Conservation (phyloP, 2,888 invertebrate species). For the Tryphoninae sp. region DNA sequence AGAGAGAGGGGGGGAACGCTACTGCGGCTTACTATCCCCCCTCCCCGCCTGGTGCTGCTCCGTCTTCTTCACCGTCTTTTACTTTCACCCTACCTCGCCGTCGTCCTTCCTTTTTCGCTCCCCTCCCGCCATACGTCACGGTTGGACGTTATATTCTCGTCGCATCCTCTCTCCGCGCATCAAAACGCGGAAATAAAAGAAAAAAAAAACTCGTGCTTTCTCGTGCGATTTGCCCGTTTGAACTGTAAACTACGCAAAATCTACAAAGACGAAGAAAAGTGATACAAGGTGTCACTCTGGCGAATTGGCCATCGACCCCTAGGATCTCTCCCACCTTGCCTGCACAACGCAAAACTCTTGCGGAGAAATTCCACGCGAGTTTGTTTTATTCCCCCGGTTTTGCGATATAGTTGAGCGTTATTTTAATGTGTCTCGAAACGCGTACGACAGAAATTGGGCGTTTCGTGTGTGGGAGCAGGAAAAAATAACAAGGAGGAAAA, state of each 20-base stretch:
- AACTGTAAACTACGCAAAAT: conserved; percentile 14
- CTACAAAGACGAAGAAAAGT: conserved; percentile 44
- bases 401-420: neutral
- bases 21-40: conserved; percentile 60
- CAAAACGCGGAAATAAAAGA: conserved; percentile 49
- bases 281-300: conserved; percentile 54
- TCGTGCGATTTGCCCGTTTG: conserved; percentile 23
- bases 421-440: neutral
- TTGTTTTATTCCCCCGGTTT: conserved; percentile 39
- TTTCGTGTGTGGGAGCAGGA: conserved; percentile 4
- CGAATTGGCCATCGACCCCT: conserved; percentile 57
- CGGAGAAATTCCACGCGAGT: conserved; percentile 42
- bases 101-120: conserved; percentile 72
- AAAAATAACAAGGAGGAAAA: neutral
- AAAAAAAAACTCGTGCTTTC: conserved; percentile 44
- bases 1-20: conserved; percentile 64
- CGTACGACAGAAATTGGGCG: conserved; percentile 1
- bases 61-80: conserved; percentile 78
- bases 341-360: neutral
- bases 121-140: conserved; percentile 37
- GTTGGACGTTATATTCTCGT: conserved; percentile 42
- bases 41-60: conserved; percentile 53
- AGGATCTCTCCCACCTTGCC: conserved; percentile 29
- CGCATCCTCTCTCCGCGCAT: conserved; percentile 58
- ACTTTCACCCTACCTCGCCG: conserved; percentile 66